phyloP scores from a whole-genome alignment of 2,888 invertebrate genomes.

The Sturmia bella region DNA sequence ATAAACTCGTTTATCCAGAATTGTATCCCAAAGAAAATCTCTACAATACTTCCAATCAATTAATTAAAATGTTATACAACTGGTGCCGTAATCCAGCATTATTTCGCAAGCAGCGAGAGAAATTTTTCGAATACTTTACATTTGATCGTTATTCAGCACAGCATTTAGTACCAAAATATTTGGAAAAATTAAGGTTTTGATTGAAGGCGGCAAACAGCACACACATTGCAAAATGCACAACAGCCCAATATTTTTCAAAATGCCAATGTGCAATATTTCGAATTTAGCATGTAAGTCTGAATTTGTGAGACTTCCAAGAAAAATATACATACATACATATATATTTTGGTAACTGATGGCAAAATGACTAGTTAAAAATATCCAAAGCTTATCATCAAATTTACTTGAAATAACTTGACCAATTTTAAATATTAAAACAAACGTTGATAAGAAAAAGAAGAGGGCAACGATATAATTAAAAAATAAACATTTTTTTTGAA shows the following conservation, averaged over 20 bases:
- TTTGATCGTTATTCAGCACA: slow-evolving; percentile 81
- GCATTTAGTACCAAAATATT: slow-evolving; percentile 80
- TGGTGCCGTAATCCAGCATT: slow-evolving; percentile 83
- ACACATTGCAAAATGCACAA: slow-evolving; percentile 27
- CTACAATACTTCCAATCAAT: slow-evolving; percentile 84
- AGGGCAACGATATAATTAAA: background rate
- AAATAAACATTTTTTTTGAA: background rate
- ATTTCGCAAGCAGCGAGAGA: slow-evolving; percentile 79
- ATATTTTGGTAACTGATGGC: slow-evolving; percentile 52
- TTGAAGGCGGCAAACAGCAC: background rate
- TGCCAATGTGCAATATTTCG: slow-evolving; percentile 69
- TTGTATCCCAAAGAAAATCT: slow-evolving; percentile 85
- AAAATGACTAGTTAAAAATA: slow-evolving; percentile 7
- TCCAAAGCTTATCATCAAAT: slow-evolving; percentile 28
- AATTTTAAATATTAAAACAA: slow-evolving; percentile 48
- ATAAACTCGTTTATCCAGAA: slow-evolving; percentile 88
- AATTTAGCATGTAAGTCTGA: slow-evolving; percentile 73
- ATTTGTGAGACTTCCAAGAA: slow-evolving; percentile 41
- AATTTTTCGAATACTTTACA: slow-evolving; percentile 79
- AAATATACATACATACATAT: background rate
- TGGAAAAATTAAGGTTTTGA: slow-evolving; percentile 78
- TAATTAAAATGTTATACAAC: slow-evolving; percentile 83
- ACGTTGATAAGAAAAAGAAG: background rate
- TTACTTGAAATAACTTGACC: slow-evolving; percentile 34
- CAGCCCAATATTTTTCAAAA: slow-evolving; percentile 46